Conservation (phyloP, 2,888 invertebrate genomes). For the Rhimphoctona megacephalus region DNA sequence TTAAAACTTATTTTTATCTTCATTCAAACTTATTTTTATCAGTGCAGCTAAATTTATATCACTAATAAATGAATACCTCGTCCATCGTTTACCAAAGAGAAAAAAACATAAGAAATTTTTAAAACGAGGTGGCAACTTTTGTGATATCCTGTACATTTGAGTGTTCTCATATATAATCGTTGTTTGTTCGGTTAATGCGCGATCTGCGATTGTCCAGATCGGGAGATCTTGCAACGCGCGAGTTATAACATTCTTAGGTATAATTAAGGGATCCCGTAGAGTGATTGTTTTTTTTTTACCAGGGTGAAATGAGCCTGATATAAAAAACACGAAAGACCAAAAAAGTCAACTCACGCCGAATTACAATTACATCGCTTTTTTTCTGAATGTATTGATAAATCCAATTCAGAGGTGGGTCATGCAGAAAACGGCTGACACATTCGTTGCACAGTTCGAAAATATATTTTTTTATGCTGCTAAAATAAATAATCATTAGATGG, state of each 20-base stretch:
- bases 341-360: neutral
- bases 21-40: no score
- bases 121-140: neutral
- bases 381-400: neutral
- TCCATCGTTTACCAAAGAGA: no score
- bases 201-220: neutral
- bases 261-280: slow-evolving; percentile 9
- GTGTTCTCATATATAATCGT: neutral
- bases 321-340: neutral
- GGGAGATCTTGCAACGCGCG: neutral
- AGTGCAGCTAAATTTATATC: no score
- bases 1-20: no score
- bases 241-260: neutral
- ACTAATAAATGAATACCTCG: no score
- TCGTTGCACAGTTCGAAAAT: neutral
- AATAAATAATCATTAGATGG: neutral
- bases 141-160: neutral
- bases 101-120: no score
- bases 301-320: neutral
- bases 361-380: neutral
- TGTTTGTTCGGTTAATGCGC: slow-evolving; percentile 49
- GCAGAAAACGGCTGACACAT: neutral
- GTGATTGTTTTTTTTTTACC: neutral
- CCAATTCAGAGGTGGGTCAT: neutral
- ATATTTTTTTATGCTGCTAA: neutral